Percentiles rank a stretch among this genome's conserved stretches.
phyloP scores from a whole-genome alignment of 2,113 vertebrate species.

The Pseudopodoces humilis region DNA sequence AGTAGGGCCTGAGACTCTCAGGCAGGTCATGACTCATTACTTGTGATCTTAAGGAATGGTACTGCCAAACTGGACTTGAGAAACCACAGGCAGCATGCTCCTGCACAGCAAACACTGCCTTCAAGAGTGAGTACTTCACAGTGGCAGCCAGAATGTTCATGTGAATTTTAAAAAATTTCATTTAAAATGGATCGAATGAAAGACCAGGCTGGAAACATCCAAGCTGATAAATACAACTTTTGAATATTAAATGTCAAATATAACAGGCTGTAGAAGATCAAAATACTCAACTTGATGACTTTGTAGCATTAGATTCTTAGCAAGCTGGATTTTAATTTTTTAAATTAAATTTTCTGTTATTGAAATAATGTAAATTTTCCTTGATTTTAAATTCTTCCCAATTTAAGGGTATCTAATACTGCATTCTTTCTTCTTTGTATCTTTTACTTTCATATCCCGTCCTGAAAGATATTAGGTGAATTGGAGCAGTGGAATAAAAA shows the following conservation, averaged over 20 bases:
- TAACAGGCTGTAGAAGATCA: background rate
- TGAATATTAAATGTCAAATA: background rate
- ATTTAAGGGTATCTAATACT: background rate
- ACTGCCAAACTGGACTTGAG: background rate
- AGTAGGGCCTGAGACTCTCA: background rate
- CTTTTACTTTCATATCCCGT: background rate
- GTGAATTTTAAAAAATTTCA: rapidly evolving
- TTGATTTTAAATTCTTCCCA: background rate
- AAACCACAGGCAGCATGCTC: background rate
- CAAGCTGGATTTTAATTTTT: background rate
- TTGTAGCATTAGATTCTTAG: background rate
- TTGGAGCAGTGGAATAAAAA: background rate
- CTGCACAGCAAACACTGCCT: background rate
- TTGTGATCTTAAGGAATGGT: background rate
- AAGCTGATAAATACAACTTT: background rate
- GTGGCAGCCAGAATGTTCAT: background rate
- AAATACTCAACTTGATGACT: background rate
- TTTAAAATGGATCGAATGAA: background rate
- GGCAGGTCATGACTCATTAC: background rate
- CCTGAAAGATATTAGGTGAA: background rate
- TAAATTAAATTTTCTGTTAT: background rate
- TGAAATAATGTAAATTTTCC: background rate
- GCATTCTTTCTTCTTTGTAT: background rate
- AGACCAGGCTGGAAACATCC: background rate
- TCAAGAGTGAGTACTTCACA: background rate